Evolutionary conservation across 2,888 invertebrate genomes (phyloP).

Genomic region (Catocala sponsa): DNA sequence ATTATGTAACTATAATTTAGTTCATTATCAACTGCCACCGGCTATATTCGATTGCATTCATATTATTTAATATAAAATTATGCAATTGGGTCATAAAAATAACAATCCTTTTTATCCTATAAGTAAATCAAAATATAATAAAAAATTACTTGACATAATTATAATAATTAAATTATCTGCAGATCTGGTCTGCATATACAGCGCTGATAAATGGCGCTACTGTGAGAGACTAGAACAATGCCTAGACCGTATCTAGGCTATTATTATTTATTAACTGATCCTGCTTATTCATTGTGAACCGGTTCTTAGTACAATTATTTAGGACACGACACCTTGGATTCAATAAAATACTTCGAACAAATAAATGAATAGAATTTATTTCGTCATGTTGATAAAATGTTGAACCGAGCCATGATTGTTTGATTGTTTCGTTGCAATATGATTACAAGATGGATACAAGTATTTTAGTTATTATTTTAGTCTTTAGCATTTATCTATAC

Average conservation of each 20-base stretch:
- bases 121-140: too few relatives aligned
- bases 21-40: too few relatives aligned
- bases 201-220: conserved; percentile 23
- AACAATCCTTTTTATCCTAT: too few relatives aligned
- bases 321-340: conserved; percentile 14
- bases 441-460: not conserved
- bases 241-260: conserved; percentile 27
- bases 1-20: too few relatives aligned
- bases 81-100: too few relatives aligned
- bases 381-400: not conserved
- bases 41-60: too few relatives aligned
- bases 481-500: too few relatives aligned
- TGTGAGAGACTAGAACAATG: conserved; percentile 41
- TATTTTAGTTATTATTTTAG: too few relatives aligned
- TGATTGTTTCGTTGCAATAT: not conserved
- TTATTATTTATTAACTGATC: conserved; percentile 41
- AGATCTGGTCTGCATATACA: conserved; percentile 13
- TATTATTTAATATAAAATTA: too few relatives aligned
- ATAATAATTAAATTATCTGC: conserved; percentile 3
- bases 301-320: conserved; percentile 21
- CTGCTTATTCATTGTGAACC: conserved; percentile 13
- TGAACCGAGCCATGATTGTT: too few relatives aligned
- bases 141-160: not conserved
- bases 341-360: not conserved
- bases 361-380: not conserved